Conservation (phyloP, 2,797 vertebrate species). For the Amazona ochrocephala region DNA sequence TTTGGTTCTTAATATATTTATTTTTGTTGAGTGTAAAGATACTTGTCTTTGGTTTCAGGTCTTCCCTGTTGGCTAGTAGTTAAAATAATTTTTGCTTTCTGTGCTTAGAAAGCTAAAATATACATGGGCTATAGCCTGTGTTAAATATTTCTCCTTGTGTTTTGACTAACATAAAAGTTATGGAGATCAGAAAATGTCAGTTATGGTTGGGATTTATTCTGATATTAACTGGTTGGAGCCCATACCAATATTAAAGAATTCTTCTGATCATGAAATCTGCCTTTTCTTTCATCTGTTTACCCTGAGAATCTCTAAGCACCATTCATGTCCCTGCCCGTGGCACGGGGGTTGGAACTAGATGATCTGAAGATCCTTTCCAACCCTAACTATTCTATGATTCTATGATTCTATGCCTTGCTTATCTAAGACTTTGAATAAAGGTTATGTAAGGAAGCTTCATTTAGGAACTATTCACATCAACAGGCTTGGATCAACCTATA, state of each 20-base stretch:
- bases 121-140: neutral
- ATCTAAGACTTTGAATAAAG: neutral
- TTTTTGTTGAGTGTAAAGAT: neutral
- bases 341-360: too few species aligned
- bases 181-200: neutral
- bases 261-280: neutral
- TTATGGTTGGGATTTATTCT: neutral
- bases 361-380: too few species aligned
- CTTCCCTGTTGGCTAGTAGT: neutral
- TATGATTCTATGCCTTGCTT: neutral
- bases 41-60: neutral
- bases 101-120: neutral
- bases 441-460: neutral
- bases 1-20: neutral
- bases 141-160: neutral
- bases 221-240: neutral
- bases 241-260: neutral
- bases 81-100: neutral
- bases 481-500: neutral
- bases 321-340: neutral
- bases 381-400: too few species aligned
- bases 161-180: neutral
- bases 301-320: neutral
- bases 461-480: neutral
- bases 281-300: neutral